Evolutionary conservation across 2,113 vertebrate species (phyloP).

Genomic region (Salminus brasiliensis): DNA sequence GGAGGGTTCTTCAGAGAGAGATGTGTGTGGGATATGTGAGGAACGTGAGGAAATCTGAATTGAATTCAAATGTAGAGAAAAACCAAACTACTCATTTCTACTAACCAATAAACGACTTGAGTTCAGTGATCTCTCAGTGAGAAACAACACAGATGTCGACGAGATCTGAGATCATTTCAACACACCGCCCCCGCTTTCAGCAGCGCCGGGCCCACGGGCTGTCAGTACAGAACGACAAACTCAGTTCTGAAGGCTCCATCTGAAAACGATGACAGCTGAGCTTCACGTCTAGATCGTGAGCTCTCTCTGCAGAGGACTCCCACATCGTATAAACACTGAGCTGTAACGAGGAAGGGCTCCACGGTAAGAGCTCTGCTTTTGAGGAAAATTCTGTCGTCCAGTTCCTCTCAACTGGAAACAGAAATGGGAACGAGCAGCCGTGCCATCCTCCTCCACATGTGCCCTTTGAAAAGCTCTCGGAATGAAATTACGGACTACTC

Average conservation of each 20-base stretch:
- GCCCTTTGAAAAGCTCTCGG: not conserved
- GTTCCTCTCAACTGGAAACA: not conserved
- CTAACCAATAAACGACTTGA: too few relatives aligned
- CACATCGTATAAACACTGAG: not conserved
- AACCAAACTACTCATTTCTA: too few relatives aligned
- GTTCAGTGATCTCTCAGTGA: too few relatives aligned
- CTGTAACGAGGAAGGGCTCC: not conserved
- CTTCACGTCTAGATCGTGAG: not conserved
- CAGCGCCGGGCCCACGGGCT: not conserved
- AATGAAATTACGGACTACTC: not conserved
- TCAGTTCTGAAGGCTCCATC: not conserved
- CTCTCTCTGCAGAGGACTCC: not conserved
- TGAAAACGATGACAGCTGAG: not conserved
- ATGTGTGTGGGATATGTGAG: too few relatives aligned
- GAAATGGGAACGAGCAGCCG: not conserved
- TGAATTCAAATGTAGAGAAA: too few relatives aligned
- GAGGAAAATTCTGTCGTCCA: not conserved
- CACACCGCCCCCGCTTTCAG: too few relatives aligned
- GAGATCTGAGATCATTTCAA: too few relatives aligned
- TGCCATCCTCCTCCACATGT: not conserved
- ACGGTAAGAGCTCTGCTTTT: slow-evolving; percentile 5
- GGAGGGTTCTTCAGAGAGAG: too few relatives aligned
- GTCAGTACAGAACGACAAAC: not conserved
- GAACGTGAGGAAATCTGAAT: too few relatives aligned
- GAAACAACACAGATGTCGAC: too few relatives aligned